Base-by-base conservation (phyloP, 1,140 invertebrate genomes). In the Solen grandis region DNA sequence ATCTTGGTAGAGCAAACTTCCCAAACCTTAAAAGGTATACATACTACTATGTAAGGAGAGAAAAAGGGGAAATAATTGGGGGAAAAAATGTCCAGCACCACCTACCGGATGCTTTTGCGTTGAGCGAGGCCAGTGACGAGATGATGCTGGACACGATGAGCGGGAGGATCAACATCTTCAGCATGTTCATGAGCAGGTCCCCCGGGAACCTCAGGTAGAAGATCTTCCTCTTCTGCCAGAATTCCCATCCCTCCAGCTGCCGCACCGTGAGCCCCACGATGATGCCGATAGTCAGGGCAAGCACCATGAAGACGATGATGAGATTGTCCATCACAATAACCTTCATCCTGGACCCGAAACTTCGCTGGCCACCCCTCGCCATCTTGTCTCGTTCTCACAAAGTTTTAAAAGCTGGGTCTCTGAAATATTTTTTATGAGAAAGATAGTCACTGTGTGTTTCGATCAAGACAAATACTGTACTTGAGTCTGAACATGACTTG, bases 141-240 rank as follows among this genome's bases (percentile, higher is more conserved):
- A 93, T 90, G 5, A 93, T 83, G 83, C 92, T 93, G 36, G 93
- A 92, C 0, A 91, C 88, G 29, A 94, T 90, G 29, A 93, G 80
- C 0, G 93, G 93, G 19, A 93, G 84, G 69, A 94, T 93, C 54
- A 93, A 83, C 78, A 92, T 89, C 78, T 93, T 93, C 8, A 93
- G 80, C 91, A 93, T 92, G 78, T 92, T 92, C 88, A 93, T 88
- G 33, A 93, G 88, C 0, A 93, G 66, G 65, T 93, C 91, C 25
- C 93, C 93, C 0, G 93, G 92, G 79, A 93, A 93, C 8, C 87
- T 66, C 19, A 91, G 72, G 69, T 88, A 91, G 62, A 87, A 86
- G 50, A 89, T 85, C 69, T 87, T 87, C 50, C 84, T 62, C n/a
- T 85, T 85, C 29, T 89, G 86, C 2, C 81, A 73, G 8, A 83